Base-by-base conservation (phyloP, 2,797 vertebrate species). In the Sarcophilus harrisii region DNA sequence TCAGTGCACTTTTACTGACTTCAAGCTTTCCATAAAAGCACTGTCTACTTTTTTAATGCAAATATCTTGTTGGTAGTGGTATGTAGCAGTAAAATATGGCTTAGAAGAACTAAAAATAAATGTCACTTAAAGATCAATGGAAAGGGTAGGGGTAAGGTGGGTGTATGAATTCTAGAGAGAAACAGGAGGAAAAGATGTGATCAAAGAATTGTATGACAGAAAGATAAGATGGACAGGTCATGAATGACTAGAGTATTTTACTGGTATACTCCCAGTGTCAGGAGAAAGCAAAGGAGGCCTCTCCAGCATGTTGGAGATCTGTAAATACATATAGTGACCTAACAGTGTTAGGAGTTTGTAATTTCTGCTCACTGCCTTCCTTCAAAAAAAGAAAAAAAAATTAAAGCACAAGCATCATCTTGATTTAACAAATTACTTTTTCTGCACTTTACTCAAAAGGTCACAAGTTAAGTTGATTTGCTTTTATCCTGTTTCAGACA, bases 401-500 rank as follows among this genome's bases (percentile, higher is more conserved):
- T 87, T 81, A 81, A 87, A 87, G 38, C 73, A 45, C 27, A 87
- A 87, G 24, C 9, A 27, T 49, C 73, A 49, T 10, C 73, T 87
- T 87, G 24, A 9, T 49, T 87, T 81, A 38, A 73, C 66, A 81
- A 38, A 38, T 21, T 87, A 87, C 49, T 87, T 87, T 27, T 73
- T 73, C 66, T 73, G 16, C 14, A 89, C 57, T 93, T 92, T 93
- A 55, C 87, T 90, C 95, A 96, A 52, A 9, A 95, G 60, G 55
- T 5, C 8, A n/a, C 57, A 8, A 92, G 90, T 92, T 91, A 90
- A 90, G 92, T 81, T 93, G 59, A 55, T 62, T 30, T 29, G 30
- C 24, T 81, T 90, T 21, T 95, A 95, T 95, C 95, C 58, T 94
- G 28, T 97, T 98, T 92, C 99, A 99, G 99, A 99, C 99, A 0